Base-by-base conservation (phyloP, 2,797 vertebrate genomes). In the Lateolabrax maculatus region DNA sequence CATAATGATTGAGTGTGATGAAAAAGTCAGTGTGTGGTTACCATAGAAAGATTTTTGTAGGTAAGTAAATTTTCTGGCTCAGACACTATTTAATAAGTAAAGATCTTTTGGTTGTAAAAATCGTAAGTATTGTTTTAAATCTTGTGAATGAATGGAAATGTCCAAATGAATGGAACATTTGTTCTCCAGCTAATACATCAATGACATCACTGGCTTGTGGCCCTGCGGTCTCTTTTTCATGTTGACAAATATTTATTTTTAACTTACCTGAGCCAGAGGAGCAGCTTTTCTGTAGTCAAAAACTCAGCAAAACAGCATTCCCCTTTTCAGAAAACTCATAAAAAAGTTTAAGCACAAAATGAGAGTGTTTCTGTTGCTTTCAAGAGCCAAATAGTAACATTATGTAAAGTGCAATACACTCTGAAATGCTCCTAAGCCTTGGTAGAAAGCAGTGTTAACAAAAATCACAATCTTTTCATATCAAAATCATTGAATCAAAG, bases 241-340 rank as follows among this genome's bases (percentile, higher is more conserved):
- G 55, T 61, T 39, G 16, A 66, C 71, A 79, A 71, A 71, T 72
- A 83, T 80, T 76, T 81, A 55, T 63, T 80, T 88, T 67, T 6
- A 56, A 48, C 36, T 53, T 21, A 56, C 9, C n/a, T 13, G 21
- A 41, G 62, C 18, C 73, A 69, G 27, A 78, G 16, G 27, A 62
- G 62, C 12, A 60, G 48, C 27, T 62, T 66, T 72, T 77, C n/a
- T 73, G 23, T 23, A 77, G 36, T 76, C 71, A 69, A 71, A 15
- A 71, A 70, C 55, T 70, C 51, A 60, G 37, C 34, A 68, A 77
- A 67, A 70, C 31, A 68, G 11, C 9, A 29, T 49, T 64, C 10
- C 36, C 43, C 31, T 69, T 70, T 23, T 2, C 23, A 76, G 16
- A 67, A 46, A 64, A 64, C 7, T 31, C 34, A 9, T 3, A n/a